These are phyloP conservation scores for Pyrrhosoma nymphula DNA, from an alignment of 2,888 invertebrate genomes.

Conservation along the genomic window DNA sequence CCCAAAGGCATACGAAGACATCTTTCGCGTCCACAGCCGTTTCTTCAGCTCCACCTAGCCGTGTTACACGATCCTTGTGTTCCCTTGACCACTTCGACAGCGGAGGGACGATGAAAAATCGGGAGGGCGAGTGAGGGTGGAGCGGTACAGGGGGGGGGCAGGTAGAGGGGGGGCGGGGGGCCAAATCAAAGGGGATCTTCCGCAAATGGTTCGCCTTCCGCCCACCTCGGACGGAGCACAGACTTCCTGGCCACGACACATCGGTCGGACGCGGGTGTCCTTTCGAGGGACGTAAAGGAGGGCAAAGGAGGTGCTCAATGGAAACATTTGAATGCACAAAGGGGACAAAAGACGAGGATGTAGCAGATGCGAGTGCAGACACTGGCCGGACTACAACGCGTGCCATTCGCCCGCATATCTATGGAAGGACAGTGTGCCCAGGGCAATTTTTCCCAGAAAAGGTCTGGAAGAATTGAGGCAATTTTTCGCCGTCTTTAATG, in stretches of 20 bases:
- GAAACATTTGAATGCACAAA: constrained; percentile 50
- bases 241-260: constrained; percentile 11
- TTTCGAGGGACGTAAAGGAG: not conserved
- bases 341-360: constrained; percentile 16
- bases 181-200: not conserved
- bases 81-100: constrained; percentile 72
- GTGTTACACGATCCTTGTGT: constrained; percentile 40
- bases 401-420: not conserved
- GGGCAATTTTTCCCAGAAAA: not conserved
- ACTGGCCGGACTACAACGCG: not conserved
- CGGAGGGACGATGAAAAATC: constrained; percentile 71
- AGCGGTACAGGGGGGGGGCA: not conserved
- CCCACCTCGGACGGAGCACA: not conserved
- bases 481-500: constrained; percentile 9
- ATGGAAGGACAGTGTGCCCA: not conserved
- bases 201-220: constrained; percentile 14
- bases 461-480: not conserved
- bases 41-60: constrained; percentile 24
- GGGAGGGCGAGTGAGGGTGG: constrained; percentile 69
- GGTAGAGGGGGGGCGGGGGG: constrained; percentile 57
- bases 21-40: not conserved
- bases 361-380: constrained; percentile 35
- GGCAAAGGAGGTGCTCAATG: not conserved
- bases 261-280: not conserved
- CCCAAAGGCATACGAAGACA: not conserved